These are phyloP conservation scores for Bradypus variegatus DNA, from an alignment of 2,797 vertebrate species.

Conservation along the genomic window DNA sequence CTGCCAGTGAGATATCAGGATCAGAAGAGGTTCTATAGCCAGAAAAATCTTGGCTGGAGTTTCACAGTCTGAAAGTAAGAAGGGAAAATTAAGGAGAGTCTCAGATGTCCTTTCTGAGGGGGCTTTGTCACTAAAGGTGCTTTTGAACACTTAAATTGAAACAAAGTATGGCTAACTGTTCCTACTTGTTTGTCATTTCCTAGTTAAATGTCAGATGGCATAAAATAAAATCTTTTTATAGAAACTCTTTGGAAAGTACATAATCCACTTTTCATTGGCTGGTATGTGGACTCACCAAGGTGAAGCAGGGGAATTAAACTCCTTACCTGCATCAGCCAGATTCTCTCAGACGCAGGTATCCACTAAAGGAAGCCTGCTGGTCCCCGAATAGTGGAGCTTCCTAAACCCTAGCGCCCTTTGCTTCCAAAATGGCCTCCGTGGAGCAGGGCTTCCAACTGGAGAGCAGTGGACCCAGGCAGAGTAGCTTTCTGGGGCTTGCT, in stretches of 20 bases:
- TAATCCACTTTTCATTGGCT: neutral
- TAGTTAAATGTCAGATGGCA: neutral
- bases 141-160: constrained; percentile 9
- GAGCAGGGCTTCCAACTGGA: neutral
- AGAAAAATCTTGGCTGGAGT: constrained; percentile 29
- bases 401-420: neutral
- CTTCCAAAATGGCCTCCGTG: neutral
- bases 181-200: neutral
- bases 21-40: neutral
- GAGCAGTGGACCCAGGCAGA: neutral
- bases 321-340: neutral
- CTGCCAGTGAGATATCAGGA: neutral
- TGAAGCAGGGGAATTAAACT: neutral
- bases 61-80: neutral
- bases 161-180: neutral
- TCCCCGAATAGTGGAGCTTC: neutral
- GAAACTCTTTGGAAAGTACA: neutral
- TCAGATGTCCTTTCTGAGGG: neutral
- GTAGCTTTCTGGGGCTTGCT: neutral
- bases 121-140: neutral
- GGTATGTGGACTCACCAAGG: neutral
- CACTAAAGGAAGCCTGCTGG: rapidly evolving
- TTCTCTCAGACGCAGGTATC: neutral
- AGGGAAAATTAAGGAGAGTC: constrained; percentile 3
- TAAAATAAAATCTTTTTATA: neutral